Evolutionary conservation across 2,113 vertebrate species (phyloP).

Genomic region (Colius striatus): DNA sequence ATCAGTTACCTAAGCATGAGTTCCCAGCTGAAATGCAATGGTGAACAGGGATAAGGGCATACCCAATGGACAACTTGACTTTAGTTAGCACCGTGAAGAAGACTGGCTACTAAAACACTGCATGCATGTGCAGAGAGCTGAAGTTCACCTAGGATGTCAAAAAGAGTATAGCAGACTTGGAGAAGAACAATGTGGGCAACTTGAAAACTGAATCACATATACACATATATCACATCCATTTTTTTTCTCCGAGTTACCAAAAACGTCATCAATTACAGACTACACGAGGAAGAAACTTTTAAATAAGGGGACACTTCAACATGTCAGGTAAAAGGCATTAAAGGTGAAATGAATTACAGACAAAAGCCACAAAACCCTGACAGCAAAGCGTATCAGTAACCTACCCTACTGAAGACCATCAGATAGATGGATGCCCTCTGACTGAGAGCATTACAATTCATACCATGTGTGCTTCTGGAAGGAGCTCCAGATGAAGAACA

Average conservation of each 20-base stretch:
- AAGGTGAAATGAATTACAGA: not conserved
- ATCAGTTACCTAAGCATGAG: not conserved
- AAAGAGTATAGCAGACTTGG: not conserved
- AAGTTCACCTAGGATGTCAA: not conserved
- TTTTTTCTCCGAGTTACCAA: not conserved
- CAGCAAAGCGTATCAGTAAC: not conserved
- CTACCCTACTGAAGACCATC: too few species aligned
- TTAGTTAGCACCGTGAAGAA: not conserved
- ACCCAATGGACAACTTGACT: not conserved
- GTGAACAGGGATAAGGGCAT: not conserved
- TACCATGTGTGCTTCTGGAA: not conserved
- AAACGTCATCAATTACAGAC: not conserved
- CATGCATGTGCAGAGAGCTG: not conserved
- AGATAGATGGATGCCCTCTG: not conserved
- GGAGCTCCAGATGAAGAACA: not conserved
- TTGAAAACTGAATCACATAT: not conserved
- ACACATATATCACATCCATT: not conserved
- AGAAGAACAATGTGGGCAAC: not conserved
- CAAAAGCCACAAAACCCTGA: not conserved
- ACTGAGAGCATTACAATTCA: not conserved
- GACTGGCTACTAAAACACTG: not conserved
- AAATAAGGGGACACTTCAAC: not conserved
- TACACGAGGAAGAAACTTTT: not conserved
- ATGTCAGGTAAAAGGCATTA: not conserved
- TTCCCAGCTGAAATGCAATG: not conserved